Base-by-base conservation (phyloP, 2,888 invertebrate genomes). In the Poecilobothrus nobilitatus region DNA sequence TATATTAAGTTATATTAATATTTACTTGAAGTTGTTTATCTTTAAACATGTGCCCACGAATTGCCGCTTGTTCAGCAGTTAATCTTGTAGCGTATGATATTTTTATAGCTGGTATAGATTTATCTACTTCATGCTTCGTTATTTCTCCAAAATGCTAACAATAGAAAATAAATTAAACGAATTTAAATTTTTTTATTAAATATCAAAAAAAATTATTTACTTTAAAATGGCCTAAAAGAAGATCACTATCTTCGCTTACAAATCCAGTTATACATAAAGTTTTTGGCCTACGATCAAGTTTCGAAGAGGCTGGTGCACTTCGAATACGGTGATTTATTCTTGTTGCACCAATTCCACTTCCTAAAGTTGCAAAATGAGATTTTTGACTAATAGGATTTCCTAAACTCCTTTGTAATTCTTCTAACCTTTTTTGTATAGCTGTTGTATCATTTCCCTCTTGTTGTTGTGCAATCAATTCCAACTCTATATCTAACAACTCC, bases 381-480 rank as follows among this genome's bases (percentile, higher is more conserved):
- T 73, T 73, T 20, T 68, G 61, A 66, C 70, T 73, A 4, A 75
- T 71, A 18, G 74, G 71, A 63, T 76, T 75, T 18, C 78, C 78
- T 44, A 82, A 75, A 67, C 78, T 81, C n/a, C 81, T 79, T 70
- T 82, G 82, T 68, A 96, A 83, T 72, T 94, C 94, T 9, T 86
- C 84, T 41, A 94, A 86, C 76, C 87, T 89, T 78, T 89, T 91
- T 74, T 91, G 88, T 66, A 95, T 83, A 73, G 91, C 92, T 0
- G 90, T 86, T 0, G 94, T 92, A 74, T 96, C 95, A 68, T 89
- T 91, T 0, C 95, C 95, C 77, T 86, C 88, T 80, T 89, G 92
- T 76, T 95, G 93, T 74, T 93, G 93, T 1, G 91, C 92, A 76
- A 95, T 92, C 72, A 96, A 84, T 78, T 97, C 96, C 76, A 96